Conservation (phyloP, 2,797 vertebrate species). For the Allobates femoralis region DNA sequence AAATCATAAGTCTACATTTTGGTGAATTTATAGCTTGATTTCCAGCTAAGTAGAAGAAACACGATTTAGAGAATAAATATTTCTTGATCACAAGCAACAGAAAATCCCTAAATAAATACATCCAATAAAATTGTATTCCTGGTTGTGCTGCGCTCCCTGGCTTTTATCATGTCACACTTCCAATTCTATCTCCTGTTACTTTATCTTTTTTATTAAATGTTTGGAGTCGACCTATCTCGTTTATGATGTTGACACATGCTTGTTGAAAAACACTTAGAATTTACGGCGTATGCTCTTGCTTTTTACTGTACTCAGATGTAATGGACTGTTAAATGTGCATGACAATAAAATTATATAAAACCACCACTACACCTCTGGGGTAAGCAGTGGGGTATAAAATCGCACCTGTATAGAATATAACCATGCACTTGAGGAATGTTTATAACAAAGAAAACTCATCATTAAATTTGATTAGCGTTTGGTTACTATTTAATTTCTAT, state of each 20-base stretch:
- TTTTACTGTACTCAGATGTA: conserved; percentile 42
- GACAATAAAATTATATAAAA: conserved; percentile 47
- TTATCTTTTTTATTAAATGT: not conserved
- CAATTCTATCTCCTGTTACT: not conserved
- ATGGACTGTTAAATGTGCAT: conserved; percentile 40
- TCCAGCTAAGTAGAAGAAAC: not conserved
- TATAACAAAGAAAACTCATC: not conserved
- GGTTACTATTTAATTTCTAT: not conserved
- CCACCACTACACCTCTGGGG: not conserved
- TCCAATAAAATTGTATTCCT: not conserved
- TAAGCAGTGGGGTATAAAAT: conserved; percentile 9
- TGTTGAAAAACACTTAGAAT: conserved; percentile 46
- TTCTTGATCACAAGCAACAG: not conserved
- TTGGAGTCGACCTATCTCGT: conserved; percentile 4
- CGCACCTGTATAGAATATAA: not conserved
- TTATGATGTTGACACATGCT: conserved; percentile 33
- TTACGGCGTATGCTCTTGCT: conserved; percentile 7
- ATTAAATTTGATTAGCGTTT: not conserved
- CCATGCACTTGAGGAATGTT: not conserved
- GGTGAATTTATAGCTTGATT: not conserved
- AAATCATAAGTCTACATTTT: not conserved
- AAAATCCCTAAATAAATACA: not conserved
- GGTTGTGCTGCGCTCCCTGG: not conserved
- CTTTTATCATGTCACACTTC: conserved; percentile 29
- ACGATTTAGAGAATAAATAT: not conserved